Evolutionary conservation across 2,797 vertebrate species (phyloP), one percentile per base, ranked within the genome.

Genomic region (Chelmon rostratus): DNA sequence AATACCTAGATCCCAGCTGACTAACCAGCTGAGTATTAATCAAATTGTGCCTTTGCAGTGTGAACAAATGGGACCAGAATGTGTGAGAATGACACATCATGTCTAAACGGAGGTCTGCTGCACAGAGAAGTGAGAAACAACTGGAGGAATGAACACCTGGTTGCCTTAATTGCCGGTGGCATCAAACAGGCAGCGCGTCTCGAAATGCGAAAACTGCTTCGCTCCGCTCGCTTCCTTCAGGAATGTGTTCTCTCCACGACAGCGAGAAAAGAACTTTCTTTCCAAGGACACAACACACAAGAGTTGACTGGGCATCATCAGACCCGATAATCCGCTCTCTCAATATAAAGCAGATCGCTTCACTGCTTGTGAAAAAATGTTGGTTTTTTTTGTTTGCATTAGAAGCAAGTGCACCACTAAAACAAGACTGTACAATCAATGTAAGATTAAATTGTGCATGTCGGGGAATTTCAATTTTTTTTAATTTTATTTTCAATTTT

Each of bases 401-500:
- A 72, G 59, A 78, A 62, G 16, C 33, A 21, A 52, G 66, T 62
- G 46, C 19, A 40, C 38, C 56, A 42, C 67, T 72, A 25, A 73
- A 81, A 78, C 67, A 72, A 71, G 63, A 79, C 81, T 82, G 69
- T 82, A 54, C 47, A 83, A 81, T 84, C 80, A 3, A 82, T 85
- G 44, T n/a, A 1, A 52, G 23, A 85, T 71, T 46, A 72, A 83
- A 85, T 85, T 86, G n/a, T n/a, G n/a, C n/a, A n/a, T 71, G 79
- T 90, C 76, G 54, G 46, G 38, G 23, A 42, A 9, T 42, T 42
- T 42, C 8, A 9, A 40, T 42, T 9, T 42, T 2, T 42, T 9
- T 42, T 8, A 42, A 74, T 87, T 89, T 79, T 84, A 38, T 83
- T 89, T 82, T 73, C 53, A 71, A 59, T 89, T 89, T 81, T 79